Conservation (phyloP, 2,113 vertebrate genomes). For the Cephalopterus ornatus region DNA sequence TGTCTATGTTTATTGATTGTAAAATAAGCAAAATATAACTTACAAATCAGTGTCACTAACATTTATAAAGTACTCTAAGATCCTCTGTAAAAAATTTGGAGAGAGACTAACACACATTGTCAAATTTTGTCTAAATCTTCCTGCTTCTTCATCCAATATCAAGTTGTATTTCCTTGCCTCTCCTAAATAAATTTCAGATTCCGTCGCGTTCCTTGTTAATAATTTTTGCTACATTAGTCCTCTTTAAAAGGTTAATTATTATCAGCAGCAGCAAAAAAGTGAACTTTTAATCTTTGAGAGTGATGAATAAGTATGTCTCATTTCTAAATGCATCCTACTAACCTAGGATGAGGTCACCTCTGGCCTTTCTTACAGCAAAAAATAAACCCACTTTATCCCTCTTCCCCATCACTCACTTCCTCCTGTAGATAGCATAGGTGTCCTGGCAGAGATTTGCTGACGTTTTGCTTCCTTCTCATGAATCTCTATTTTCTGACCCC, state of each 20-base stretch:
- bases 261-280: background rate
- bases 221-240: background rate
- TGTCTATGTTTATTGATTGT: background rate
- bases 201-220: background rate
- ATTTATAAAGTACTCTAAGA: background rate
- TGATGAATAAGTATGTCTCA: background rate
- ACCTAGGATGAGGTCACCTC: background rate
- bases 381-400: background rate
- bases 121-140: background rate
- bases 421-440: background rate
- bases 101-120: background rate
- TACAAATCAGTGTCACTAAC: background rate
- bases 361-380: background rate
- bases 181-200: background rate
- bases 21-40: background rate
- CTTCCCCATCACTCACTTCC: background rate
- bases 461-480: constrained; percentile 22
- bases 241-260: background rate
- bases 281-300: background rate
- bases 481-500: background rate
- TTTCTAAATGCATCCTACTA: background rate
- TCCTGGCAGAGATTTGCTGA: background rate
- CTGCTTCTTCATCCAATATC: background rate
- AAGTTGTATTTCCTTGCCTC: background rate
- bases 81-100: background rate